Percentiles rank a stretch among this genome's conserved stretches.
These are phyloP conservation scores for Zelostemma sp. DNA, from an alignment of 1,140 invertebrate genomes.

Conservation along the genomic window DNA sequence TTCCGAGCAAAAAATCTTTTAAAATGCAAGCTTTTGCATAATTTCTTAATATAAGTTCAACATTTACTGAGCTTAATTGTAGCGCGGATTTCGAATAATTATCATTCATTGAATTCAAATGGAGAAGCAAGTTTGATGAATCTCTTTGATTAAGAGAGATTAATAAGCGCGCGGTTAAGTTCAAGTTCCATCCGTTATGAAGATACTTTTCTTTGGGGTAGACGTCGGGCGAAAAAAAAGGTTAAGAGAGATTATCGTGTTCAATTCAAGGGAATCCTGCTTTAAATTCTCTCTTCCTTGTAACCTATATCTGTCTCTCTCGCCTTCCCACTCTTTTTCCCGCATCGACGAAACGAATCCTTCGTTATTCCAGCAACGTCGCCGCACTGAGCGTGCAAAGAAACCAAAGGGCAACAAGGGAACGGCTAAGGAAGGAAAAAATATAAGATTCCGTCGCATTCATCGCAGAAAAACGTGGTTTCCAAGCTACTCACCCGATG, in stretches of 20 bases:
- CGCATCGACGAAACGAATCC: constrained; percentile 20
- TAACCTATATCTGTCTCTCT: neutral
- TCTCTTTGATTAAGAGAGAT: constrained; percentile 20
- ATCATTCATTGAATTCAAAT: constrained; percentile 27
- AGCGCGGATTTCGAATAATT: constrained; percentile 17
- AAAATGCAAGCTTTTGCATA: too few species aligned
- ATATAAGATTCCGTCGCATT: constrained; percentile 20
- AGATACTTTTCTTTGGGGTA: constrained; percentile 19
- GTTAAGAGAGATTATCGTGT: constrained; percentile 25
- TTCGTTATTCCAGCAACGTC: constrained; percentile 31
- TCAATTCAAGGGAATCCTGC: constrained; percentile 20
- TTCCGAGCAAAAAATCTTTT: too few species aligned
- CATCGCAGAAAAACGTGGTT: constrained; percentile 22
- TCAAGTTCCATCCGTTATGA: constrained; percentile 12
- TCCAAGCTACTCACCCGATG: constrained; percentile 20
- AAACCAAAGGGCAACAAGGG: constrained; percentile 24
- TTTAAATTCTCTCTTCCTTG: constrained; percentile 13
- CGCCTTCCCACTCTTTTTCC: constrained; percentile 9
- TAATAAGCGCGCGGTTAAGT: constrained; percentile 26
- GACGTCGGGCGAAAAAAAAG: constrained; percentile 2
- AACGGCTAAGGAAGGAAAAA: constrained; percentile 14
- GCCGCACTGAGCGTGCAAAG: constrained; percentile 29
- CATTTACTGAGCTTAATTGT: constrained; percentile 18
- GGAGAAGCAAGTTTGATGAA: constrained; percentile 24
- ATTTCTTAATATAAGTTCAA: constrained; percentile 7